phyloP scores from a whole-genome alignment of 2,113 vertebrate species.

The Lota lota region DNA sequence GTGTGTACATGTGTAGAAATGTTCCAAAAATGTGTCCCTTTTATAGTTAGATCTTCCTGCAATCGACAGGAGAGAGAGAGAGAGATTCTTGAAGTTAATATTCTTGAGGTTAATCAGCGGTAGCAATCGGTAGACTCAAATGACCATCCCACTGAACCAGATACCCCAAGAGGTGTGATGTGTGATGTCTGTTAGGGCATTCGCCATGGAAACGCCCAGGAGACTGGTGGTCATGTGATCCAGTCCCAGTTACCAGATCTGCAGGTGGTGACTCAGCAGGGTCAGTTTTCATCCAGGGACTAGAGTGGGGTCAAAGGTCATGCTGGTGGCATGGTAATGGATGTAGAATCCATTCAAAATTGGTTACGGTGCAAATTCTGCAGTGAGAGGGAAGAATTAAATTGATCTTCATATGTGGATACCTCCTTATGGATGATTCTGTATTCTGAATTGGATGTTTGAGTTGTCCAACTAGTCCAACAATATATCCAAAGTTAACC shows the following conservation, averaged over 20 bases:
- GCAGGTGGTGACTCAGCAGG: background rate
- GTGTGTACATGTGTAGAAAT: slow-evolving; percentile 2
- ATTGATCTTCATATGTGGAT: background rate
- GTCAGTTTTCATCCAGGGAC: background rate
- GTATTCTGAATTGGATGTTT: background rate
- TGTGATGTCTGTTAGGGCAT: background rate
- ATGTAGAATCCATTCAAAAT: slow-evolving; percentile 7
- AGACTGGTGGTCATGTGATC: slow-evolving; percentile 38
- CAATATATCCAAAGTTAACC: too few species aligned
- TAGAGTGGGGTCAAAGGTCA: slow-evolving; percentile 37
- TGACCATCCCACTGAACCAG: slow-evolving; percentile 38
- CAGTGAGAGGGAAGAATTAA: background rate
- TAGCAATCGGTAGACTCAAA: slow-evolving; percentile 48
- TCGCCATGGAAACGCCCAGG: slow-evolving; percentile 33
- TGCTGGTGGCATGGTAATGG: background rate
- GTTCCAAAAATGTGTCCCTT: too few species aligned
- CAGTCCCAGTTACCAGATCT: slow-evolving; percentile 30
- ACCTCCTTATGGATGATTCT: background rate
- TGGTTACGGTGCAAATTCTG: background rate
- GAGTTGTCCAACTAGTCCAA: too few species aligned
- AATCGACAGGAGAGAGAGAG: too few species aligned
- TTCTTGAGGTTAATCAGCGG: slow-evolving; percentile 39
- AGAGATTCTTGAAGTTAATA: too few species aligned
- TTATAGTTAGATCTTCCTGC: too few species aligned
- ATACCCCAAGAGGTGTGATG: slow-evolving; percentile 35